Evolutionary conservation across 1,140 invertebrate species (phyloP).

Genomic region (Listronotus bonariensis): DNA sequence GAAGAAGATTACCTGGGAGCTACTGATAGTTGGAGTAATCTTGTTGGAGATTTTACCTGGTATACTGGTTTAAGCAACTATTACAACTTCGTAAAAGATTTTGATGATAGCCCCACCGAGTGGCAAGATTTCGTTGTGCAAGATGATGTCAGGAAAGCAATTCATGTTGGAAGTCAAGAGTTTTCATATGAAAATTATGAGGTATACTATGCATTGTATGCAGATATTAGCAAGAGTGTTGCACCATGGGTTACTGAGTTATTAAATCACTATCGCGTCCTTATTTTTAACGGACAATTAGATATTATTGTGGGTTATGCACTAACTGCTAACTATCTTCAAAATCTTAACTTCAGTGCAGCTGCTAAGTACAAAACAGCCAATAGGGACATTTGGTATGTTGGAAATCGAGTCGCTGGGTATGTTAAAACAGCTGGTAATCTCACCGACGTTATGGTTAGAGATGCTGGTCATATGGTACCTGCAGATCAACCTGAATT

Average conservation of each 20-base stretch:
- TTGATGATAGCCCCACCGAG: not conserved
- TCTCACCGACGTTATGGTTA: conserved; percentile 32
- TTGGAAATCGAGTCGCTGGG: conserved; percentile 69
- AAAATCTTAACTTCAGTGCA: conserved; percentile 66
- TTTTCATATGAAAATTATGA: conserved; percentile 57
- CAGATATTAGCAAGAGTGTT: conserved; percentile 81
- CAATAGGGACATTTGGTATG: conserved; percentile 66
- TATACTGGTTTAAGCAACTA: conserved; percentile 66
- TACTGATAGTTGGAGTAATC: no score
- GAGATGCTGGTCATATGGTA: conserved; percentile 61
- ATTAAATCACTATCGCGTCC: conserved; percentile 66
- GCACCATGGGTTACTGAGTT: conserved; percentile 75
- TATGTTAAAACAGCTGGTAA: conserved; percentile 71
- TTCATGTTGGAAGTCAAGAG: conserved; percentile 59
- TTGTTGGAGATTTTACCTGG: no score
- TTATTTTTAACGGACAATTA: conserved; percentile 81
- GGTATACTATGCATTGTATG: conserved; percentile 67
- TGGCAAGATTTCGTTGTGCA: conserved; percentile 59
- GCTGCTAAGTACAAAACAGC: conserved; percentile 66
- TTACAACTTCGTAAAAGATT: conserved; percentile 55
- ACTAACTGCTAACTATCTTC: conserved; percentile 72
- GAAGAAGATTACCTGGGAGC: no score
- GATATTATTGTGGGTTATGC: conserved; percentile 85
- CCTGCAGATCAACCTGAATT: conserved; percentile 76
- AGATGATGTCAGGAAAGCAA: conserved; percentile 60